Evolutionary conservation across 2,797 vertebrate genomes (phyloP), one percentile per base, ranked within the genome.

Genomic region (Acropternis orthonyx): DNA sequence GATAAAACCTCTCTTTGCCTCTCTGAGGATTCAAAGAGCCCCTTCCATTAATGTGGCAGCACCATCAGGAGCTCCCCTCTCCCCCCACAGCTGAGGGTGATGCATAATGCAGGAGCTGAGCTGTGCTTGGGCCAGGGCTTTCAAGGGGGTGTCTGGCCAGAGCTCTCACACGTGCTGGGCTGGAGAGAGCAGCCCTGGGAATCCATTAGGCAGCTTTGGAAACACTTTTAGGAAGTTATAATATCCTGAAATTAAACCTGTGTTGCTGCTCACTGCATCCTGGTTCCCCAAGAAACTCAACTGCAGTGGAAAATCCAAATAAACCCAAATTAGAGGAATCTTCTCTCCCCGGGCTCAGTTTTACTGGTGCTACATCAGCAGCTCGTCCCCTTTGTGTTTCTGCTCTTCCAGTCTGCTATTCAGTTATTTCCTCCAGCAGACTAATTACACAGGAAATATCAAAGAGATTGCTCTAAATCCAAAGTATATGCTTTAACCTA

Each of bases 41-140:
- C 73, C 77, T 95, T 91, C 93, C 84, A 51, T 69, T 63, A 59
- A 82, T 17, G 7, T 41, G 59, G 81, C 68, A 97, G 88, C 96
- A 95, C 91, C 95, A 95, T 91, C 18, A 18, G 2, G 8, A 89
- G 63, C 23, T 87, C 68, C 77, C 84, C 84, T 92, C 52, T 71
- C 55, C 73, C 34, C 18, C 88, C 80, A 83, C 79, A 76, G 67
- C 96, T 97, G 92, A 91, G 85, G 86, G 39, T 18, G n/a, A 65
- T 97, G 63, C 92, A 92, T 79, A 84, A 94, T 94, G 93, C 95
- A 97, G 28, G 59, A 88, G 65, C 27, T 2, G 22, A 67, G 58
- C 81, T 61, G 66, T 14, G 6, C 90, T 90, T 36, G 54, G 91
- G 88, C 94, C 7, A 10, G 34, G 13, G 75, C 54, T 91, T 95